These are phyloP conservation scores for Menidia beryllina DNA, from an alignment of 2,113 vertebrate species.

Conservation along the genomic window DNA sequence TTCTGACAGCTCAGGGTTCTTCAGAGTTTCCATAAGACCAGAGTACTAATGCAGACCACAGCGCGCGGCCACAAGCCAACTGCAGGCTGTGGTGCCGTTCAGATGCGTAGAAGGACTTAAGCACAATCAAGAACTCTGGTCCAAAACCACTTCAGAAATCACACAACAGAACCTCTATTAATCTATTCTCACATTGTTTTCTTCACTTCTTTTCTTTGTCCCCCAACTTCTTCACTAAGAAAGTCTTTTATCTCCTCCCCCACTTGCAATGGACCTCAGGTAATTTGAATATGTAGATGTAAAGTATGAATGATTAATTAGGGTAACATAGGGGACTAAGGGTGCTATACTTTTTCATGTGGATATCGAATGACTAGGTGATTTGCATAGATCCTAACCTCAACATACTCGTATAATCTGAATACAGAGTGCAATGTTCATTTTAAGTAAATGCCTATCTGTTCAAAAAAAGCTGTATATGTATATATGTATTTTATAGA, in stretches of 20 bases:
- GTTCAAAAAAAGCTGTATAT: not conserved
- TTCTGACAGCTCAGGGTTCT: conserved; percentile 61
- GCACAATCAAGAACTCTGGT: conserved; percentile 20
- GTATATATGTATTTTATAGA: no score
- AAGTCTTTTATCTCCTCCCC: conserved; percentile 24
- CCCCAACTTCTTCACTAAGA: conserved; percentile 14
- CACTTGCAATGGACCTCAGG: conserved; percentile 37
- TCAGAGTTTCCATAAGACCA: conserved; percentile 50
- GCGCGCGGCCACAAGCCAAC: conserved; percentile 55
- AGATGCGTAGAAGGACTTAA: conserved; percentile 23
- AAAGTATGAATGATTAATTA: conserved; percentile 76
- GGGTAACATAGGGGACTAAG: conserved; percentile 53
- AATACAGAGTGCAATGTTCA: conserved; percentile 19
- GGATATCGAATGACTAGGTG: conserved; percentile 30
- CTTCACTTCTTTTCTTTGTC: conserved; percentile 30
- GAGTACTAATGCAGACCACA: conserved; percentile 43
- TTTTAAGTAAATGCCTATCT: conserved; percentile 20
- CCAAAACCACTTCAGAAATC: conserved; percentile 19
- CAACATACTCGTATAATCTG: conserved; percentile 31
- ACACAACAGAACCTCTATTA: not conserved
- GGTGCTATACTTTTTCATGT: conserved; percentile 23
- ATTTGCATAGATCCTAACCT: conserved; percentile 74
- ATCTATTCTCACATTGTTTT: not conserved
- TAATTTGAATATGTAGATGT: conserved; percentile 77
- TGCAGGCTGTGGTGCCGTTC: conserved; percentile 27